Evolutionary conservation across 2,797 vertebrate species (phyloP), one percentile per base, ranked within the genome.

Genomic region (Myotis daubentonii): DNA sequence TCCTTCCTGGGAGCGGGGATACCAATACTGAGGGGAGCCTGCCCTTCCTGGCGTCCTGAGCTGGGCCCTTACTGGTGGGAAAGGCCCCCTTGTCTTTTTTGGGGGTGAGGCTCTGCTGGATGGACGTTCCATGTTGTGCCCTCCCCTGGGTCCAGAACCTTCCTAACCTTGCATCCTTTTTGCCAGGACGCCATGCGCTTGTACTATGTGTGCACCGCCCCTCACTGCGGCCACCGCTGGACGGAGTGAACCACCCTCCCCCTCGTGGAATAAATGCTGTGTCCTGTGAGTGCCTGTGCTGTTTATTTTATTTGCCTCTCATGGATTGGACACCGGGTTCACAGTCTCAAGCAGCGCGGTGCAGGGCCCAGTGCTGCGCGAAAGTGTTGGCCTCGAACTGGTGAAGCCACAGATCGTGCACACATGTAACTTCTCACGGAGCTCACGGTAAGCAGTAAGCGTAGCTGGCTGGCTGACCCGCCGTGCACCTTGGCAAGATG

Each of bases 151-250:
- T 36, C 41, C 8, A 20, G 85, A 74, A 17, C 33, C 20, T 44
- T 41, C 11, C 85, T 88, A 38, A 93, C 25, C 4, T 2, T n/a
- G 28, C 2, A 1, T 47, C 41, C 53, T 81, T 47, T 66, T 12
- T 78, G 55, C 51, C 96, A 99, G 99, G 99, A 99, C 6, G 99
- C 99, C 51, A 99, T 99, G 99, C 98, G 99, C 72, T 98, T 99
- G 36, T 99, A 99, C 97, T 99, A 99, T 10, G 99, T 99, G 20
- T 99, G 99, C 98, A 99, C 99, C 0, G 99, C 99, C 2, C 99
- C 99, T 5, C 99, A 99, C 98, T 99, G 99, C 22, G 99, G 99
- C 97, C 99, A 99, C 97, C 98, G 99, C 91, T 99, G 99, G 99
- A 99, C 99, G 0, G 99, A 99, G 97, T 99, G 95, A 99, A 94